Evolutionary conservation across 1,140 invertebrate species (phyloP), one percentile per base, ranked within the genome.

Genomic region (Lordiphosa clarofinis): DNA sequence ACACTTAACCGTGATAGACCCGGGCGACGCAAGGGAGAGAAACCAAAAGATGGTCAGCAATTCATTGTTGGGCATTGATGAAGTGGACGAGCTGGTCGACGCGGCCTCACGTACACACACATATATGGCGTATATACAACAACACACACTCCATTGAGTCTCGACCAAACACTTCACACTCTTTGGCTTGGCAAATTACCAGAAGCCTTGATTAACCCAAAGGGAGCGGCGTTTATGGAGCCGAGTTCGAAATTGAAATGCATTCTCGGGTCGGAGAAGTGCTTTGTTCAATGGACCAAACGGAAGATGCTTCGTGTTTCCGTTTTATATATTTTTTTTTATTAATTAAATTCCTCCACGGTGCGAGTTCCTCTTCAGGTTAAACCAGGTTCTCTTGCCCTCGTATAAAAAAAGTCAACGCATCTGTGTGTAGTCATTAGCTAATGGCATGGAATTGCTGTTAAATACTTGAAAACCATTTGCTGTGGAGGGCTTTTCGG

Each of bases 141-240:
- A 73, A 72, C 82, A 82, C 65, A 81, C 76, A 84, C 76, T 84
- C 78, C 76, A 82, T 82, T 82, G 76, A 76, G 78, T 57, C 59
- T 59, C 46, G 72, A 59, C 55, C 76, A 81, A 67, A 59, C 73
- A 82, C 78, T 82, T 82, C 63, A 84, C 76, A 84, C 76, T 82
- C 67, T 84, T 48, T 63, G 54, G 56, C 48, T 48, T 63, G 54
- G 56, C 48, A 82, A 81, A 81, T 81, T 81, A 81, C 78, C 67
- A 46, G 73, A 72, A 64, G 72, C 63, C 76, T 82, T 82, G 78
- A 82, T 82, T 82, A 82, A 84, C 76, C 82, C 67, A 59, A 58
- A 39, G 56, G 49, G 38, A 36, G 49, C 40, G 31, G 35, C n/a
- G 21, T 65, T 70, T 67, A 58, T 68, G 75, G n/a, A n/a, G n/a